A percentile compares a stretch with the other conserved stretches of the same genome.
Conservation (phyloP, 2,113 vertebrate species). For the Triplophysa tibetana region DNA sequence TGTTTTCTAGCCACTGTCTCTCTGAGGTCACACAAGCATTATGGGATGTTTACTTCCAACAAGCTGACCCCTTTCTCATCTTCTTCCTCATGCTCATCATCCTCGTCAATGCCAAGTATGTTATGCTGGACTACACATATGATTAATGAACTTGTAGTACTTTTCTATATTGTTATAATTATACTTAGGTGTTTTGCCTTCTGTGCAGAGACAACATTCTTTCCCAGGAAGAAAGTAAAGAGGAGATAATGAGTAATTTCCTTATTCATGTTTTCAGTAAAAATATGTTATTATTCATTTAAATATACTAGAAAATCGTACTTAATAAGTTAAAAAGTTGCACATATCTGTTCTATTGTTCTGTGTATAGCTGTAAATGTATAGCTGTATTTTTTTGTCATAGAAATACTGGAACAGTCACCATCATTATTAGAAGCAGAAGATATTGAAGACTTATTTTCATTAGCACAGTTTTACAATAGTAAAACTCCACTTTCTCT, state of each 20-base stretch:
- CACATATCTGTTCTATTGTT: not conserved
- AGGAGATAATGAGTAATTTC: constrained; percentile 89
- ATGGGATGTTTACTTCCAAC: constrained; percentile 95
- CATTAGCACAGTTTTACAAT: constrained; percentile 95
- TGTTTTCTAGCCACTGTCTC: constrained; percentile 90
- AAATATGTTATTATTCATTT: not conserved
- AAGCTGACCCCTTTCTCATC: constrained; percentile 95
- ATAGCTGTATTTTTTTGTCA: constrained; percentile 32
- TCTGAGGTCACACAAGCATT: constrained; percentile 87
- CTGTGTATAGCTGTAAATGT: too few relatives aligned
- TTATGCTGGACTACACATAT: not conserved
- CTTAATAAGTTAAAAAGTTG: too few relatives aligned
- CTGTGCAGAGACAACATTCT: constrained; percentile 87
- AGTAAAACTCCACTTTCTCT: constrained; percentile 96
- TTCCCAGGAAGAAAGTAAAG: constrained; percentile 83
- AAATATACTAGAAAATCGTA: too few relatives aligned
- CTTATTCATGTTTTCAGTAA: constrained; percentile 30
- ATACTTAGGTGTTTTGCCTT: not conserved
- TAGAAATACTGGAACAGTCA: constrained; percentile 87
- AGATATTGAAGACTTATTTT: constrained; percentile 94
- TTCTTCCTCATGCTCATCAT: constrained; percentile 99
- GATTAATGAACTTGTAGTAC: not conserved
- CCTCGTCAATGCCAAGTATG: constrained; percentile 98
- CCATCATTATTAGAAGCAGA: constrained; percentile 86
- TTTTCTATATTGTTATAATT: not conserved